Evolutionary conservation across 2,113 vertebrate genomes (phyloP).

Genomic region (Clarias batrachus): DNA sequence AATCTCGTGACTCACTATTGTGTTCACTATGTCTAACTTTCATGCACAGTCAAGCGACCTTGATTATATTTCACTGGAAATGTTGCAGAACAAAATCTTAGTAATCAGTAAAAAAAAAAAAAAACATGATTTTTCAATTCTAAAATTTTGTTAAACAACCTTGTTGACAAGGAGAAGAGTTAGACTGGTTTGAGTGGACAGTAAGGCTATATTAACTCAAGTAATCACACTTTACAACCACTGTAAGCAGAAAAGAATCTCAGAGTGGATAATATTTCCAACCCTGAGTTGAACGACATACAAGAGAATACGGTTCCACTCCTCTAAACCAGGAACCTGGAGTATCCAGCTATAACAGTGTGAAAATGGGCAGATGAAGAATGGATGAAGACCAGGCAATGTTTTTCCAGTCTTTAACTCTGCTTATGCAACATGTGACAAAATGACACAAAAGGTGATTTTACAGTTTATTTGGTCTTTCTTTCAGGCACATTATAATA

Average conservation of each 20-base stretch:
- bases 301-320: neutral
- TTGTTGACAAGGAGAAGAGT: too few species aligned
- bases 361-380: neutral
- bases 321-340: neutral
- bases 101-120: neutral
- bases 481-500: neutral
- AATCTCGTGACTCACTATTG: too few species aligned
- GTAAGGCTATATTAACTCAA: too few species aligned
- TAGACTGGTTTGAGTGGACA: too few species aligned
- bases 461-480: neutral
- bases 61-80: neutral
- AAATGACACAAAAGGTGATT: neutral
- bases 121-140: too few species aligned
- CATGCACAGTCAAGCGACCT: neutral
- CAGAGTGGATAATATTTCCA: neutral
- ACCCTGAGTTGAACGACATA: neutral
- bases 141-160: too few species aligned
- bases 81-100: neutral
- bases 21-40: neutral
- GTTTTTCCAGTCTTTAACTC: neutral
- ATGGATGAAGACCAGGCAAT: neutral
- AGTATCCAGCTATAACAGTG: neutral
- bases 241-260: neutral
- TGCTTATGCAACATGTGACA: neutral
- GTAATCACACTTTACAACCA: neutral